These are phyloP conservation scores for Ormyrus thymus DNA, from an alignment of 2,888 invertebrate genomes.

Conservation along the genomic window DNA sequence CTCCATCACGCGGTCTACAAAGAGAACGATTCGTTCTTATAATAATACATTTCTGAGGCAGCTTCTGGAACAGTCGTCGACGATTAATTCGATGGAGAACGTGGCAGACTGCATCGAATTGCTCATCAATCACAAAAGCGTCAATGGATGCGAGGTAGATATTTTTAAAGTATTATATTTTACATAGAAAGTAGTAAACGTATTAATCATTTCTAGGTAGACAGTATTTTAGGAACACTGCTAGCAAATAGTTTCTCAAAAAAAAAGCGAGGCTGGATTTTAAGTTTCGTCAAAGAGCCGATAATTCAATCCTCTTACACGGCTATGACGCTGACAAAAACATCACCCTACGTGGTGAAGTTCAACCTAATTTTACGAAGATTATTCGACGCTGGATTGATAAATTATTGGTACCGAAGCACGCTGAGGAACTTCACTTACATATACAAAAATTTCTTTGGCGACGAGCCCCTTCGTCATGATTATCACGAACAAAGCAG, in stretches of 20 bases:
- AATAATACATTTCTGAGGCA: slow-evolving; percentile 7
- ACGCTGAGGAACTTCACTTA: slow-evolving; percentile 22
- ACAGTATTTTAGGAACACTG: slow-evolving; percentile 12
- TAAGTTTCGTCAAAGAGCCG: slow-evolving; percentile 35
- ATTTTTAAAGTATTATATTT: too few species aligned
- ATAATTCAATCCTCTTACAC: slow-evolving; percentile 31
- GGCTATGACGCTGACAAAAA: slow-evolving; percentile 23
- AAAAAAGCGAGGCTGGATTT: slow-evolving; percentile 28
- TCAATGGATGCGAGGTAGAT: slow-evolving; percentile 44
- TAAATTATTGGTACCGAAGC: not conserved
- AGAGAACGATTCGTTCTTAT: not conserved
- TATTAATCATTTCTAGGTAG: slow-evolving; percentile 1
- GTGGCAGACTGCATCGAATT: slow-evolving; percentile 14
- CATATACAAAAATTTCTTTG: slow-evolving; percentile 12
- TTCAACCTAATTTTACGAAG: slow-evolving; percentile 17
- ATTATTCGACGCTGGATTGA: slow-evolving; percentile 29
- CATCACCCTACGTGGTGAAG: slow-evolving; percentile 2
- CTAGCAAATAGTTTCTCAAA: slow-evolving; percentile 15
- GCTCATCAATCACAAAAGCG: slow-evolving; percentile 15
- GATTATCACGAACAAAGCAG: not conserved
- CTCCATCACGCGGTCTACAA: slow-evolving; percentile 11
- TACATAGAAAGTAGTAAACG: too few species aligned
- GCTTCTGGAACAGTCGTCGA: slow-evolving; percentile 11
- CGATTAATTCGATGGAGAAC: not conserved
- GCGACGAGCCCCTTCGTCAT: not conserved